Percentiles rank a stretch among this genome's conserved stretches.
Conservation (phyloP, 2,888 invertebrate genomes). For the Piscicola geometra region DNA sequence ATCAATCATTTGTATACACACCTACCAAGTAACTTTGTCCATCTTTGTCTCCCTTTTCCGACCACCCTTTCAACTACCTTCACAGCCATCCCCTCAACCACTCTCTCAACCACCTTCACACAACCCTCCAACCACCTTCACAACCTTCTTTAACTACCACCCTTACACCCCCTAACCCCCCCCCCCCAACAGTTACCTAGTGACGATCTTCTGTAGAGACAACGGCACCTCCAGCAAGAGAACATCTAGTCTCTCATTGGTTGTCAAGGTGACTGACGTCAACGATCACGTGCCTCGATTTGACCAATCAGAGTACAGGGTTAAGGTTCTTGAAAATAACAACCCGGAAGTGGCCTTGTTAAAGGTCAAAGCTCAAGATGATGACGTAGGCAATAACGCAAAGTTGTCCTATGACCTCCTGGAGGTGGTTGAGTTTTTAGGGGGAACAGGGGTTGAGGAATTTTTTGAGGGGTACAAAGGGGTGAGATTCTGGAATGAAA, state of each 20-base stretch:
- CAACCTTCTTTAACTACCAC: no score
- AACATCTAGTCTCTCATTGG: slow-evolving; percentile 22
- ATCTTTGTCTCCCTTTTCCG: no score
- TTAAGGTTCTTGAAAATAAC: slow-evolving; percentile 34
- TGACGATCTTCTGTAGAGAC: neutral
- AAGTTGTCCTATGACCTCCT: slow-evolving; percentile 31
- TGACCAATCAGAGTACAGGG: slow-evolving; percentile 27
- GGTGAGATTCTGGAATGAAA: neutral
- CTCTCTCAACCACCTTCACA: no score
- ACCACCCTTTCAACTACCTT: no score
- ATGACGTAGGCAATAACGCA: slow-evolving; percentile 30
- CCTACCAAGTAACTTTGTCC: no score
- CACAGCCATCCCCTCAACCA: no score
- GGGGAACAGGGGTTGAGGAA: neutral
- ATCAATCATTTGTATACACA: no score
- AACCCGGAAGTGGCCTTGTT: slow-evolving; percentile 21
- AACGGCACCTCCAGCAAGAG: neutral
- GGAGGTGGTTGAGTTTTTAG: neutral
- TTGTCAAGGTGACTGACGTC: slow-evolving; percentile 34
- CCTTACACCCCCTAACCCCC: no score
- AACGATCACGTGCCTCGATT: slow-evolving; percentile 37
- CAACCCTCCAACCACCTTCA: no score
- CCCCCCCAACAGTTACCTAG: neutral
- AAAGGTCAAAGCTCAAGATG: slow-evolving; percentile 32
- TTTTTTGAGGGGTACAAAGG: neutral